phyloP scores from a whole-genome alignment of 2,888 invertebrate species.

The Didymodactylos carnosus region DNA sequence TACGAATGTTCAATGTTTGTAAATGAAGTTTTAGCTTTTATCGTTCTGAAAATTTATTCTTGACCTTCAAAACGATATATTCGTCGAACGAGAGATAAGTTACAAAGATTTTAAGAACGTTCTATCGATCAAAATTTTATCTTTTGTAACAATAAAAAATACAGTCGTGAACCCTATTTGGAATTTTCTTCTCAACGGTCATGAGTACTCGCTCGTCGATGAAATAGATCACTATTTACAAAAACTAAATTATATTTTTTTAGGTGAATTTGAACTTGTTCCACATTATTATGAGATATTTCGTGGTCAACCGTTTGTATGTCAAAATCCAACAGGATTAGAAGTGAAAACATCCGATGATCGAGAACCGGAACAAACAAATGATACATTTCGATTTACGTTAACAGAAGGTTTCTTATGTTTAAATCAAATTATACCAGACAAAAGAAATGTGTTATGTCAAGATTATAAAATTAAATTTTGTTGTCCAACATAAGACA shows the following conservation, averaged over 20 bases:
- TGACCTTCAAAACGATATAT: too few relatives aligned
- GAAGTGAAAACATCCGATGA: not conserved
- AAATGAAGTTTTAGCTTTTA: too few relatives aligned
- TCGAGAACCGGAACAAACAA: not conserved
- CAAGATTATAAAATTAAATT: not conserved
- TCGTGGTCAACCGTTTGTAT: not conserved
- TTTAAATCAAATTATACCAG: not conserved
- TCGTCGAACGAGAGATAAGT: too few relatives aligned
- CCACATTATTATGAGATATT: not conserved
- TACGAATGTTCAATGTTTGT: too few relatives aligned
- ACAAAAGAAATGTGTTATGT: not conserved
- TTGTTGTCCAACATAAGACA: not conserved
- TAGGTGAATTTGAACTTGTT: not conserved
- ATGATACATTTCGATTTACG: not conserved
- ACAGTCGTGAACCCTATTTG: too few relatives aligned
- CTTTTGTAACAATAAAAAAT: too few relatives aligned
- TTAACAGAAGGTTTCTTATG: not conserved
- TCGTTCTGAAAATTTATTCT: too few relatives aligned
- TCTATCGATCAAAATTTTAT: too few relatives aligned
- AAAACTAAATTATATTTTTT: not conserved
- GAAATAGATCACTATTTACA: too few relatives aligned
- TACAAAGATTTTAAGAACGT: too few relatives aligned
- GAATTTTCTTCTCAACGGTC: too few relatives aligned
- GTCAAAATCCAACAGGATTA: not conserved
- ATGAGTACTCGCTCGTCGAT: too few relatives aligned